These are phyloP conservation scores for Sinella curviseta DNA, from an alignment of 1,140 invertebrate species.

Conservation along the genomic window DNA sequence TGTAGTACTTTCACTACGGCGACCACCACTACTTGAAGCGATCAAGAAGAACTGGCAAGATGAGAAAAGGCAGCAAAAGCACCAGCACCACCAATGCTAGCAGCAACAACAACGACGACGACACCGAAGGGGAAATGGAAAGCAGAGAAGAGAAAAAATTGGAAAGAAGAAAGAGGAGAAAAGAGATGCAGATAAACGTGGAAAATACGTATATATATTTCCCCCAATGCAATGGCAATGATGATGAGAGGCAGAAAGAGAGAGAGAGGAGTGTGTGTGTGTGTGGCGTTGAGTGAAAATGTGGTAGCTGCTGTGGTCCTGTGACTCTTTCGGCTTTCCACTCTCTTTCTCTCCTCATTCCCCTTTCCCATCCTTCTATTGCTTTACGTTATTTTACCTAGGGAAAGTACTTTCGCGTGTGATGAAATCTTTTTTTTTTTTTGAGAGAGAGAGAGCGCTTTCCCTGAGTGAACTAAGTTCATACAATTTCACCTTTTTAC, in stretches of 20 bases:
- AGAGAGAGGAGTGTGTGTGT: neutral
- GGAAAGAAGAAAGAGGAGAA: neutral
- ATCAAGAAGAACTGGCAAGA: neutral
- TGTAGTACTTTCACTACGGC: neutral
- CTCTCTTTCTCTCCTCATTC: neutral
- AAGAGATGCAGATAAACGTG: too few species aligned
- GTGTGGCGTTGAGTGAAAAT: neutral
- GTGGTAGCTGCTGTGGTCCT: conserved; percentile 11
- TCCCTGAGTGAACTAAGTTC: too few species aligned
- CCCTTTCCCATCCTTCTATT: neutral
- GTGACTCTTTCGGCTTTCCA: neutral
- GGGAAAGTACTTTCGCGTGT: too few species aligned
- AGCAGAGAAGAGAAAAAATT: neutral
- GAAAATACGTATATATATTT: neutral
- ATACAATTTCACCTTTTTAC: neutral
- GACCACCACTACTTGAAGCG: neutral
- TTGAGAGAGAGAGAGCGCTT: too few species aligned
- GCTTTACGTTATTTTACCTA: neutral
- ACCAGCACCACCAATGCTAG: neutral
- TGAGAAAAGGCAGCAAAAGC: neutral
- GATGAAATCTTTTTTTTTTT: neutral
- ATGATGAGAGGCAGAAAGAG: neutral
- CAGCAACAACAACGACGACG: neutral
- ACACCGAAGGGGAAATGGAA: neutral
- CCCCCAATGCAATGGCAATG: neutral